Evolutionary conservation across 2,888 invertebrate species (phyloP), one percentile per base, ranked within the genome.

Genomic region (Orthosia gracilis): DNA sequence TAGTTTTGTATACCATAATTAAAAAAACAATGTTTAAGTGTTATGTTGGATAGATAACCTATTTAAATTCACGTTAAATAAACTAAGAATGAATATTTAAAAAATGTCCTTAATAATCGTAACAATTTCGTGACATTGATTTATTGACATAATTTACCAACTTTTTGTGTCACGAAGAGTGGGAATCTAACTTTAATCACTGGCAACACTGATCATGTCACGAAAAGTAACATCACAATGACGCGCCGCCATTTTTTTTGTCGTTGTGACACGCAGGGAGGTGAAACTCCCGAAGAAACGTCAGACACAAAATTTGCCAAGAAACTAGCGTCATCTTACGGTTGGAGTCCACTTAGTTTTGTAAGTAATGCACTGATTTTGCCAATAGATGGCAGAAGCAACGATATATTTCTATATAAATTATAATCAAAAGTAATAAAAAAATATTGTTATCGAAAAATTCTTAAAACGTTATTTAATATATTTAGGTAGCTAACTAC

Each of bases 201-300:
- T 68, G 66, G 58, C 67, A 72, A 68, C 67, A 71, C 69, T 68
- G 55, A 21, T 64, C 64, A 76, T 67, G 61, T 70, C 63, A 71
- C 62, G 57, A 66, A 71, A 62, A 76, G 55, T 57, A 76, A 64
- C 63, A 72, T 76, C 71, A 71, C 62, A 67, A 64, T 72, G 70
- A 68, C 70, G 61, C 31, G 61, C 66, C 67, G 52, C 52, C 52
- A 52, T n/a, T 50, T 50, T 50, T 50, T 50, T 50, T 50, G 50
- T 50, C 50, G 50, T 50, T 50, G n/a, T n/a, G n/a, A n/a, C n/a
- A n/a, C n/a, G n/a, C n/a, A n/a, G n/a, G n/a, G n/a, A n/a, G n/a
- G n/a, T n/a, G n/a, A n/a, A n/a, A n/a, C n/a, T n/a, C n/a, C n/a
- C n/a, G n/a, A n/a, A n/a, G n/a, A n/a, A n/a, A n/a, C n/a, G n/a